phyloP scores from a whole-genome alignment of 2,888 invertebrate genomes.

The Leptarthrus brevirostris region DNA sequence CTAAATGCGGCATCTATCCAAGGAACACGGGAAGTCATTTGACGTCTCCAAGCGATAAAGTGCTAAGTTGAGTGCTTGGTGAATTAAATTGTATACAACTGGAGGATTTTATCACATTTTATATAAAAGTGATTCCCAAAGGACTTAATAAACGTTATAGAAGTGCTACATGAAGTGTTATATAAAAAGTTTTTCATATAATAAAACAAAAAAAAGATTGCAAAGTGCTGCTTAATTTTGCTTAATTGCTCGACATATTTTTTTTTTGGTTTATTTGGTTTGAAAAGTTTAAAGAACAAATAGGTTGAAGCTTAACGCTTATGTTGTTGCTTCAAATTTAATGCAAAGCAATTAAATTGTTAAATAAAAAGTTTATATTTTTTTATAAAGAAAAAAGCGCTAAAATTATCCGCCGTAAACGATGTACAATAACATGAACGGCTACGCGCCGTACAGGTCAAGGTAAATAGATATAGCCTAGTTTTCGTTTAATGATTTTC shows the following conservation, averaged over 20 bases:
- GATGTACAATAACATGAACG: slow-evolving; percentile 56
- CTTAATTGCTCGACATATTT: neutral
- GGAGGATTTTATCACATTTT: neutral
- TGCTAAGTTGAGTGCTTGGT: neutral
- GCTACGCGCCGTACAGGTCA: slow-evolving; percentile 56
- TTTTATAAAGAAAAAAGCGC: slow-evolving; percentile 7
- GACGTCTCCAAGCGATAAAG: neutral
- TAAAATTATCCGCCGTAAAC: slow-evolving; percentile 29
- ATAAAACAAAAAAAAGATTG: neutral
- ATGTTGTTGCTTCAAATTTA: slow-evolving; percentile 2
- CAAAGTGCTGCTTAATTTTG: neutral
- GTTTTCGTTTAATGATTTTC: slow-evolving; percentile 11
- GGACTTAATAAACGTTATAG: neutral
- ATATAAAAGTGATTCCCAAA: neutral
- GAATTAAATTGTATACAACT: neutral
- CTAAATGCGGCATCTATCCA: neutral
- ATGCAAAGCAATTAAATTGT: neutral
- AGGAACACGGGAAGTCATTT: neutral
- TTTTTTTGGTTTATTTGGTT: neutral
- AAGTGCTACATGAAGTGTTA: neutral
- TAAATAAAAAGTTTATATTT: neutral
- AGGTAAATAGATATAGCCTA: slow-evolving; percentile 54
- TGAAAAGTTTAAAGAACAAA: neutral
- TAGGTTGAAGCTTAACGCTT: neutral
- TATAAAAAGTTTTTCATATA: neutral